Evolutionary conservation across 2,113 vertebrate genomes (phyloP).

Genomic region (Asarcornis scutulata): DNA sequence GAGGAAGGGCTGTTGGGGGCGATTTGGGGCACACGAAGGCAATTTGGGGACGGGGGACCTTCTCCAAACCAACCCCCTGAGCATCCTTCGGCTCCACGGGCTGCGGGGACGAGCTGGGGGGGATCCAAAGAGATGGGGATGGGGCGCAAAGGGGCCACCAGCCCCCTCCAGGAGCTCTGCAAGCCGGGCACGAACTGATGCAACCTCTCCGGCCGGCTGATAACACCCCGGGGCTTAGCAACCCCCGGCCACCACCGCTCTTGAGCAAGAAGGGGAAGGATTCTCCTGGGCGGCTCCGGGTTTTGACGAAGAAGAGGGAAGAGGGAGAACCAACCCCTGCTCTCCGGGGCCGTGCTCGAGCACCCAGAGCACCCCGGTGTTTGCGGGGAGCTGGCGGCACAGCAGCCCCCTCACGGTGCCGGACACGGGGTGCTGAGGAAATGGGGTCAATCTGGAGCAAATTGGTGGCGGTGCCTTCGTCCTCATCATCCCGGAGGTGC

Average conservation of each 20-base stretch:
- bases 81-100: neutral
- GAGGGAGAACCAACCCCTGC: neutral
- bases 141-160: accelerated
- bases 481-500: too few species aligned
- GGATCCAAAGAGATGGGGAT: neutral
- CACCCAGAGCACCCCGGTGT: too few species aligned
- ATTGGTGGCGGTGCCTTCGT: too few species aligned
- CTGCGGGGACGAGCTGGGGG: neutral
- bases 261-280: neutral
- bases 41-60: too few species aligned
- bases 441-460: neutral
- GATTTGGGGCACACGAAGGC: too few species aligned
- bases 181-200: accelerated
- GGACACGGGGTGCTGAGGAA: neutral
- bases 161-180: neutral
- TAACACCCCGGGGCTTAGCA: neutral
- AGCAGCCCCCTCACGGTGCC: too few species aligned
- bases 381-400: neutral
- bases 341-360: accelerated
- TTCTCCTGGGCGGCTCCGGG: neutral
- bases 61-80: neutral
- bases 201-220: neutral
- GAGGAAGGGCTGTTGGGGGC: neutral
- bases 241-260: neutral
- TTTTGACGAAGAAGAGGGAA: accelerated